Percentiles rank a stretch among this genome's conserved stretches.
Evolutionary conservation across 2,888 invertebrate species (phyloP).

Genomic region (Macrophya alboannulata): DNA sequence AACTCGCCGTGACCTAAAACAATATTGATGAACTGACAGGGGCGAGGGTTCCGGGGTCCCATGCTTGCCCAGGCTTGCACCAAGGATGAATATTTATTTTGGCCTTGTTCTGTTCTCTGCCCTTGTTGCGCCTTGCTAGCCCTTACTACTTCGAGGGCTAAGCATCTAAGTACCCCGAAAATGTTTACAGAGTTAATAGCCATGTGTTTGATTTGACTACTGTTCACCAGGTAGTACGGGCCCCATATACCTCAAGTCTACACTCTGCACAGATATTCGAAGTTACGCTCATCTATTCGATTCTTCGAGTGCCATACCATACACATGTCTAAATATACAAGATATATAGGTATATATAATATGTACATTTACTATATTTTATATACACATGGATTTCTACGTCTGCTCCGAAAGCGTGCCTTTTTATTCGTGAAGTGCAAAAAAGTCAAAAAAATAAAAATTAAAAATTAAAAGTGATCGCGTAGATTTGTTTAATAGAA

Average conservation of each 20-base stretch:
- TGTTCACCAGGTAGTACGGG: constrained; percentile 68
- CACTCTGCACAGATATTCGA: constrained; percentile 22
- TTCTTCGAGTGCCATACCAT: constrained; percentile 4
- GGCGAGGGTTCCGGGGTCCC: constrained; percentile 63
- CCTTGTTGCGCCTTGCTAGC: constrained; percentile 62
- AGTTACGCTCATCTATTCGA: constrained; percentile 14
- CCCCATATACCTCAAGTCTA: background rate
- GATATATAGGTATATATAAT: no score
- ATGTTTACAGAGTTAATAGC: constrained; percentile 79
- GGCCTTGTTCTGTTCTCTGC: constrained; percentile 65
- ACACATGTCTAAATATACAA: background rate
- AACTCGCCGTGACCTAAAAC: constrained; percentile 70
- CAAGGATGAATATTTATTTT: constrained; percentile 73
- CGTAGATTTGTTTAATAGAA: background rate
- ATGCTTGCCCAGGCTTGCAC: constrained; percentile 51
- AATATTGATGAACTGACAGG: constrained; percentile 69
- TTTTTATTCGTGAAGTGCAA: background rate
- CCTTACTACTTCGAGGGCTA: constrained; percentile 41
- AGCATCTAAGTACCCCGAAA: constrained; percentile 69
- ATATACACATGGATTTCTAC: background rate
- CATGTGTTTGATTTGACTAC: constrained; percentile 78
- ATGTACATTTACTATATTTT: background rate
- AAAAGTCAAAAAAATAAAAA: background rate
- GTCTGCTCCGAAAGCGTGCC: background rate
- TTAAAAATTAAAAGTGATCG: background rate